Base-by-base conservation (phyloP, 2,888 invertebrate genomes). In the Nipponacmea schrenckii region DNA sequence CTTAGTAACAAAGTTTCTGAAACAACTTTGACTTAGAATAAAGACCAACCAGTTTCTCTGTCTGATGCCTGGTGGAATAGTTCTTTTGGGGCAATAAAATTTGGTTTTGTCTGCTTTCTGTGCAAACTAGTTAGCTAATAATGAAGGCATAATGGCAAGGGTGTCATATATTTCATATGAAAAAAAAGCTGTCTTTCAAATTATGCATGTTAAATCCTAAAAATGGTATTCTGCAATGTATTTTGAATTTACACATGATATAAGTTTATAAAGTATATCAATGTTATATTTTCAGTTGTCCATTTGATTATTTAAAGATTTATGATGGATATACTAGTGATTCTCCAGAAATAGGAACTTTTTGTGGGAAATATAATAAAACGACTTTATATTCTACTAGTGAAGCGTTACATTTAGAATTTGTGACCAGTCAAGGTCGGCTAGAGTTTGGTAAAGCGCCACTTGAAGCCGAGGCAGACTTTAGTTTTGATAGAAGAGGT, bases 321-420 rank as follows among this genome's bases (percentile, higher is more conserved):
- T 96, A 95, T 91, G 98, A 99, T 91, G 98, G 98, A 80, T 92
- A 93, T 80, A 94, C 95, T 90, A 94, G 94, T 90, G 92, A 93
- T 81, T 94, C 95, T 81, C 95, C 96, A 77, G 93, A 95, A 87
- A 96, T 98, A 90, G 97, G 96, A 87, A 96, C 96, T 81, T 97
- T 97, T 91, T 98, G 98, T 91, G 97, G 97, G 81, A 96, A 96
- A 90, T 96, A 97, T 90, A 93, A 96, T 89, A 96, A 97, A 91
- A 92, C 97, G 90, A 96, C 97, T 89, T 92, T 97, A 84, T 97
- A 96, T 91, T 97, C 97, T 88, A 96, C 96, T 89, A 94, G 95
- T 90, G 94, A 95, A 89, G 93, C 94, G 81, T 92, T 98, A 86
- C 94, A 94, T 88, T 94, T 98, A 88, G 93, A 95, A 86, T 97